Conservation (phyloP, 1,140 invertebrate species). For the Aporrectodea caliginosa region DNA sequence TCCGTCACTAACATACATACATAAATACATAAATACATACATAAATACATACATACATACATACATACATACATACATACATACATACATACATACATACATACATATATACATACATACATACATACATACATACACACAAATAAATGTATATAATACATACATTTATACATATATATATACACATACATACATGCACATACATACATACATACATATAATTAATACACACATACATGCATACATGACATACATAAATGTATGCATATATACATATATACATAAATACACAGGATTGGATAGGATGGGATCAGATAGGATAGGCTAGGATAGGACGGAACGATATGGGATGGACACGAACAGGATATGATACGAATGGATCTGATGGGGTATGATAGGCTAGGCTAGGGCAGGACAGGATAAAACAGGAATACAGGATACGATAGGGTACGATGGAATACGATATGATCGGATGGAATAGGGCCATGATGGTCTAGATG, state of each 20-base stretch:
- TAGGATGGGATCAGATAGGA: not conserved
- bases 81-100: not conserved
- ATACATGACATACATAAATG: not conserved
- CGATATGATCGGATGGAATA: not conserved
- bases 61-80: not conserved
- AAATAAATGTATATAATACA: not conserved
- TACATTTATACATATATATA: not conserved
- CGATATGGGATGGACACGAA: not conserved
- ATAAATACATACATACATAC: too few relatives aligned
- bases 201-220: not conserved
- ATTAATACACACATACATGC: not conserved
- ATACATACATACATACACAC: slow-evolving; percentile 2
- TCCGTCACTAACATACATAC: too few relatives aligned
- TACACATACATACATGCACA: not conserved
- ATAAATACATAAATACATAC: too few relatives aligned
- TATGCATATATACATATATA: not conserved
- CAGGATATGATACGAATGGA: not conserved
- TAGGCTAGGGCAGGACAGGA: not conserved
- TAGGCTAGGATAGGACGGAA: not conserved
- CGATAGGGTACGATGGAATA: not conserved
- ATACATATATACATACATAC: not conserved
- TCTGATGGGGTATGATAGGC: not conserved
- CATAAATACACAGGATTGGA: not conserved
- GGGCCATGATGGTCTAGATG: too few relatives aligned
- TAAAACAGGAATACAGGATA: not conserved